These are phyloP conservation scores for Mus pahari DNA, from an alignment of 2,113 vertebrate species.

Conservation along the genomic window DNA sequence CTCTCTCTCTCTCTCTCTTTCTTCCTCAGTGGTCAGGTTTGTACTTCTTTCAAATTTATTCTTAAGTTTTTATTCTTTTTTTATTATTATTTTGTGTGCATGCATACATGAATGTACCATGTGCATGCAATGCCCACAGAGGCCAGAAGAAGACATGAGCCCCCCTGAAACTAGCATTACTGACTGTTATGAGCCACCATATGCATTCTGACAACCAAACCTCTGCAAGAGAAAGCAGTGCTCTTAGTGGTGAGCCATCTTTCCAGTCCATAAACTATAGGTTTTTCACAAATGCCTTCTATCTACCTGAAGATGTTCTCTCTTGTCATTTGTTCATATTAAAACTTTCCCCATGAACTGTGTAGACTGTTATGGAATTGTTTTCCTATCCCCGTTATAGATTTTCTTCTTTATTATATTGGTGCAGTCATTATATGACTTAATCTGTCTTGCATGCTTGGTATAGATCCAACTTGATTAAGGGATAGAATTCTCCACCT, in stretches of 20 bases:
- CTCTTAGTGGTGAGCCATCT: neutral
- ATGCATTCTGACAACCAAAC: neutral
- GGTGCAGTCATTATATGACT: neutral
- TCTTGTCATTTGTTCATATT: neutral
- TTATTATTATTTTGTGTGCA: neutral
- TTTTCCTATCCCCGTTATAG: neutral
- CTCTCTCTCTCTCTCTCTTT: neutral
- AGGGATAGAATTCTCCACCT: neutral
- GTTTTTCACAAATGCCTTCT: neutral
- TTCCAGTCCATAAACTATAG: neutral
- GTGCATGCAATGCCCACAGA: neutral
- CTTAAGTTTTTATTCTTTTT: neutral
- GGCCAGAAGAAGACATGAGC: neutral
- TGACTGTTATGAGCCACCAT: too few species aligned
- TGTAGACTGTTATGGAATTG: neutral
- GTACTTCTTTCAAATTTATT: slow-evolving; percentile 30
- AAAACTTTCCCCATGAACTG: neutral
- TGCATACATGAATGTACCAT: neutral
- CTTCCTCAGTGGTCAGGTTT: neutral
- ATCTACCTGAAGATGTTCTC: neutral
- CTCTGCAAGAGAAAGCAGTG: neutral
- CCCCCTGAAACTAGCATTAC: neutral
- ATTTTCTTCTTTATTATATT: neutral
- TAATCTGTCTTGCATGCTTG: slow-evolving; percentile 3
- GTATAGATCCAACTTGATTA: neutral